Conservation (phyloP, 2,797 vertebrate genomes). For the Coccyzus lansbergi region DNA sequence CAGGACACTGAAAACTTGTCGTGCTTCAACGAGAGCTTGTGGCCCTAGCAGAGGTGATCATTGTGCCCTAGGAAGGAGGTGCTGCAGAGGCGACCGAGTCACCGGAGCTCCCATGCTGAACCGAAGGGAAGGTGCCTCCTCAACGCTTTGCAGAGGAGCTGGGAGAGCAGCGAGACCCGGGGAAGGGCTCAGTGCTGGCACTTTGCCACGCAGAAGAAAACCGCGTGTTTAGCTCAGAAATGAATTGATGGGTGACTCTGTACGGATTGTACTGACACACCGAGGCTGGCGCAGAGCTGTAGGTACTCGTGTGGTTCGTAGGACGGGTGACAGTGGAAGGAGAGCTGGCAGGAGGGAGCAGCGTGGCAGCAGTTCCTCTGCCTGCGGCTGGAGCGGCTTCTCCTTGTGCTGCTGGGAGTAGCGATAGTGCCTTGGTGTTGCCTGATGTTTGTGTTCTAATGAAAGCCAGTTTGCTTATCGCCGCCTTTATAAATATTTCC, state of each 20-base stretch:
- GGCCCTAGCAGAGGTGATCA: background rate
- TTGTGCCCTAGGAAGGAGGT: background rate
- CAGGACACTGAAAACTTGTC: background rate
- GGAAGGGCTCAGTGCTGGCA: background rate
- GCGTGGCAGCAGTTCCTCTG: background rate
- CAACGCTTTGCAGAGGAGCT: background rate
- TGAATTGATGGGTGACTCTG: background rate
- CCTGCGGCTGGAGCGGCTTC: background rate
- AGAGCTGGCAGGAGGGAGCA: slow-evolving; percentile 30
- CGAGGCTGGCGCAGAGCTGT: background rate
- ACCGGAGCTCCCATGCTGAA: background rate
- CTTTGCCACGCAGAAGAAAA: slow-evolving; percentile 7
- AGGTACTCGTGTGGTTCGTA: background rate
- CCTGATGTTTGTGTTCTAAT: background rate
- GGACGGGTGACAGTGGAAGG: slow-evolving; percentile 31
- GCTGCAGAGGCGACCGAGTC: background rate
- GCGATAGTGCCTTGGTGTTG: background rate
- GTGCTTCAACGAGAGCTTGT: background rate
- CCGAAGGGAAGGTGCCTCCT: slow-evolving; percentile 3
- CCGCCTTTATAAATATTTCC: slow-evolving; percentile 40
- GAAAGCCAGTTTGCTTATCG: slow-evolving; percentile 48
- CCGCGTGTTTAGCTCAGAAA: slow-evolving; percentile 16
- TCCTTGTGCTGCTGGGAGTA: background rate
- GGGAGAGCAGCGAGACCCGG: background rate
- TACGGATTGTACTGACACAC: background rate